Evolutionary conservation across 2,113 vertebrate species (phyloP).

Genomic region (Gracilinanus agilis): DNA sequence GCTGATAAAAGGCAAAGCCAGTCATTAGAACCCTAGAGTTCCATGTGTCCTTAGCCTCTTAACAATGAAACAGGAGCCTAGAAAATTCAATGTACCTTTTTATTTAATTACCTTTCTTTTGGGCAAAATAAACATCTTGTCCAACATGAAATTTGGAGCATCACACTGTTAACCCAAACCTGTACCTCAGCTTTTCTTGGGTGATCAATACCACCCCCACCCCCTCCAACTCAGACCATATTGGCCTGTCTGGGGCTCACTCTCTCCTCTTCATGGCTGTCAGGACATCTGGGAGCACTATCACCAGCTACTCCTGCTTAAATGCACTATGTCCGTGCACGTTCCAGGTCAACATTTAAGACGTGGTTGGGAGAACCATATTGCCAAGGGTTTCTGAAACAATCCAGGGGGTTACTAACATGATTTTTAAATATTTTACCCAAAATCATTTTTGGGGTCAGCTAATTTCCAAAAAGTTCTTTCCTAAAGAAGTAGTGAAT

Average conservation of each 20-base stretch:
- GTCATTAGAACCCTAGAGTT: background rate
- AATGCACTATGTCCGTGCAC: background rate
- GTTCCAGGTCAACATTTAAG: background rate
- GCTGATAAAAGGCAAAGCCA: background rate
- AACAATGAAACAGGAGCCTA: background rate
- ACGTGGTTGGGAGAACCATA: background rate
- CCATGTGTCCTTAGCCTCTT: background rate
- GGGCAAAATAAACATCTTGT: background rate
- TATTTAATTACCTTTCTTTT: no score
- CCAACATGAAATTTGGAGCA: background rate
- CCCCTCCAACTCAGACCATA: background rate
- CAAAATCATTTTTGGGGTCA: background rate
- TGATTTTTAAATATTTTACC: background rate
- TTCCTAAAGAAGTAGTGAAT: background rate
- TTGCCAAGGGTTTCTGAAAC: background rate
- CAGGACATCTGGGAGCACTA: background rate
- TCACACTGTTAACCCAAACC: background rate
- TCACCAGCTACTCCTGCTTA: slow-evolving; percentile 6
- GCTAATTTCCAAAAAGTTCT: slow-evolving; percentile 31
- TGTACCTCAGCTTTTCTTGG: background rate
- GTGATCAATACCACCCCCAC: background rate
- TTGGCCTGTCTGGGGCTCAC: background rate
- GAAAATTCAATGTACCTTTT: no score
- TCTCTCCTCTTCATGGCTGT: background rate
- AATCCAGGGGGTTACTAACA: background rate